Conservation (phyloP, 2,113 vertebrate genomes). For the Myiagra hebetior region DNA sequence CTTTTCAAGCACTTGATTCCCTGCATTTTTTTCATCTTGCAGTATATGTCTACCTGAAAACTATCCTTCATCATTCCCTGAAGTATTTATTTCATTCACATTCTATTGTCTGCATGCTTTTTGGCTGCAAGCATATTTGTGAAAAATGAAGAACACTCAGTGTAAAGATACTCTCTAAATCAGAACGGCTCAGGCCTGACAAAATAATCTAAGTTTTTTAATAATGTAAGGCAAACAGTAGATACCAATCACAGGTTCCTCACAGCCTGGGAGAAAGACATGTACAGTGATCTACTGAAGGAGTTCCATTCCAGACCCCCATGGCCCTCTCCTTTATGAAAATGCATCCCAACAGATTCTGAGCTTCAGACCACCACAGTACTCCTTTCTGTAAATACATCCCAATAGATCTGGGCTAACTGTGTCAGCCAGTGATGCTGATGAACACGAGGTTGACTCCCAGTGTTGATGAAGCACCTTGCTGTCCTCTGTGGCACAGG, state of each 20-base stretch:
- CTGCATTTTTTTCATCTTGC: neutral
- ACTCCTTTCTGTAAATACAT: neutral
- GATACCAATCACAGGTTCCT: neutral
- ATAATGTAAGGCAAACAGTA: neutral
- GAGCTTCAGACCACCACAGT: neutral
- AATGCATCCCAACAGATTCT: neutral
- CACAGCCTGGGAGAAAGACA: neutral
- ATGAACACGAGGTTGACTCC: rapidly evolving
- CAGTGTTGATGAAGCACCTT: neutral
- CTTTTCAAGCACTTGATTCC: neutral
- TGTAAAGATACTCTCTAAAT: neutral
- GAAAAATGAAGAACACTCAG: neutral
- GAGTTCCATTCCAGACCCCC: neutral
- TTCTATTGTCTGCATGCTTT: neutral
- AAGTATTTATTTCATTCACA: neutral
- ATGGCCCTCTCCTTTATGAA: neutral
- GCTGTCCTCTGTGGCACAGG: neutral
- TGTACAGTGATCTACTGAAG: neutral
- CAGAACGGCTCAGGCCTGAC: neutral
- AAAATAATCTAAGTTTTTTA: neutral
- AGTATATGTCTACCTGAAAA: neutral
- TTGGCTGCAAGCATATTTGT: neutral
- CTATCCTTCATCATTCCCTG: neutral
- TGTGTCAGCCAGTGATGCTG: neutral
- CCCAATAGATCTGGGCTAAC: neutral